These are phyloP conservation scores for Corythornis madagascariensis DNA, from an alignment of 2,113 vertebrate species.

Conservation along the genomic window DNA sequence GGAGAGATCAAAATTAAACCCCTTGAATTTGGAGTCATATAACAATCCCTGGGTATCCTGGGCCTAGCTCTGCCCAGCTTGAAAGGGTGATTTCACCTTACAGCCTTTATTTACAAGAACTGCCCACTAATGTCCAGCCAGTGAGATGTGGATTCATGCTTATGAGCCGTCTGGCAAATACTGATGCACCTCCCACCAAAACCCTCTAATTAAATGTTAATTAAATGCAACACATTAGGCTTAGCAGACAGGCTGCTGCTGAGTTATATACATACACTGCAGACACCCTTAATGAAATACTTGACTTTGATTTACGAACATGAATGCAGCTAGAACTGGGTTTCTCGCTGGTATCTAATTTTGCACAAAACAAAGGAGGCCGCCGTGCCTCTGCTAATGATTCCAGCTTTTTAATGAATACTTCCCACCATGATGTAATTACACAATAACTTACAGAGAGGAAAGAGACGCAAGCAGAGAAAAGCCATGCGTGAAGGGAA, in stretches of 20 bases:
- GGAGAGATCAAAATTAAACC: neutral
- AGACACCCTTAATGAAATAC: slow-evolving; percentile 64
- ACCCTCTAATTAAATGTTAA: slow-evolving; percentile 61
- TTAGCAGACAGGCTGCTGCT: slow-evolving; percentile 54
- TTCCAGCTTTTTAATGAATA: slow-evolving; percentile 55
- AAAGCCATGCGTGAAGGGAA: neutral
- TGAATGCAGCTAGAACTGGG: slow-evolving; percentile 25
- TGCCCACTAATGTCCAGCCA: neutral
- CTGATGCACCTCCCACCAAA: slow-evolving; percentile 31
- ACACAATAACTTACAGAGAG: slow-evolving; percentile 21
- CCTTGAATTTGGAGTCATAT: neutral
- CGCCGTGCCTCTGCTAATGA: neutral
- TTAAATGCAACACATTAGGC: slow-evolving; percentile 64
- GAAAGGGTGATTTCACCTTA: neutral
- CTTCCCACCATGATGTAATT: slow-evolving; percentile 33
- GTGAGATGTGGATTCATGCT: neutral
- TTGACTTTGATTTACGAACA: slow-evolving; percentile 64
- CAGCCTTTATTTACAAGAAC: slow-evolving; percentile 5
- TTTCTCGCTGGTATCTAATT: slow-evolving; percentile 1
- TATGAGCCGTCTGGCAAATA: neutral
- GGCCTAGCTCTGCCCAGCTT: neutral
- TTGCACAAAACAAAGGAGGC: slow-evolving; percentile 41
- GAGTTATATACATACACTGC: slow-evolving; percentile 62
- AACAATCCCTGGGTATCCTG: neutral
- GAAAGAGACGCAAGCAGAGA: neutral